Conservation (phyloP, 2,113 vertebrate genomes). For the Psettodes erumei region DNA sequence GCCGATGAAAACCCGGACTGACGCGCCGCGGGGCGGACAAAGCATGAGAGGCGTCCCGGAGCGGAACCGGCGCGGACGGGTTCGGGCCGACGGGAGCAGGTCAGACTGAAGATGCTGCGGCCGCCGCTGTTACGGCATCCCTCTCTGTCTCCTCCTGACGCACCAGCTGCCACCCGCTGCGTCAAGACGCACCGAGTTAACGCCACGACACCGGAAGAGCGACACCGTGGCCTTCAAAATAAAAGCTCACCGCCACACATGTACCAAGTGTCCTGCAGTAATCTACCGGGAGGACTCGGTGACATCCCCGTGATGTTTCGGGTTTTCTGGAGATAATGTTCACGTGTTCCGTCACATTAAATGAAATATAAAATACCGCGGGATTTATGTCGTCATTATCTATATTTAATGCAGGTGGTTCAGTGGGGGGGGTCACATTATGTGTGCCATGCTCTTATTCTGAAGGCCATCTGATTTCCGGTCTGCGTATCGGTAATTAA, state of each 20-base stretch:
- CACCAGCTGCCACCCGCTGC: conserved; percentile 62
- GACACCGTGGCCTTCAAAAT: conserved; percentile 12
- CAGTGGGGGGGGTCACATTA: no score
- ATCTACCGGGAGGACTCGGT: no score
- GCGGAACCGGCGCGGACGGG: neutral
- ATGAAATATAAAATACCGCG: no score
- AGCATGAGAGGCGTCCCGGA: conserved; percentile 27
- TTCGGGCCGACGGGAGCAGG: neutral
- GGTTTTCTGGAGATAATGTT: no score
- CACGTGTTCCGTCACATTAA: no score
- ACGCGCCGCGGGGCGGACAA: conserved; percentile 23
- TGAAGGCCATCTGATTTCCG: conserved; percentile 37
- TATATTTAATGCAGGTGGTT: no score
- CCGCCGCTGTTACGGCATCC: conserved; percentile 55
- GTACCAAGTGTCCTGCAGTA: no score
- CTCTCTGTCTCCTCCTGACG: conserved; percentile 61
- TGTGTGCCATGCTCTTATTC: conserved; percentile 30
- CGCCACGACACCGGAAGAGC: conserved; percentile 25
- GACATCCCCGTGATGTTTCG: no score
- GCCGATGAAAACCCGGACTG: neutral
- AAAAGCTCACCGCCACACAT: conserved; percentile 43
- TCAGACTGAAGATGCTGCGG: neutral
- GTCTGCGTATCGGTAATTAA: neutral
- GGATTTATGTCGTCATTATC: no score
- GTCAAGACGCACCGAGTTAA: conserved; percentile 40